phyloP scores from a whole-genome alignment of 2,113 vertebrate genomes.

The Xenus cinereus region DNA sequence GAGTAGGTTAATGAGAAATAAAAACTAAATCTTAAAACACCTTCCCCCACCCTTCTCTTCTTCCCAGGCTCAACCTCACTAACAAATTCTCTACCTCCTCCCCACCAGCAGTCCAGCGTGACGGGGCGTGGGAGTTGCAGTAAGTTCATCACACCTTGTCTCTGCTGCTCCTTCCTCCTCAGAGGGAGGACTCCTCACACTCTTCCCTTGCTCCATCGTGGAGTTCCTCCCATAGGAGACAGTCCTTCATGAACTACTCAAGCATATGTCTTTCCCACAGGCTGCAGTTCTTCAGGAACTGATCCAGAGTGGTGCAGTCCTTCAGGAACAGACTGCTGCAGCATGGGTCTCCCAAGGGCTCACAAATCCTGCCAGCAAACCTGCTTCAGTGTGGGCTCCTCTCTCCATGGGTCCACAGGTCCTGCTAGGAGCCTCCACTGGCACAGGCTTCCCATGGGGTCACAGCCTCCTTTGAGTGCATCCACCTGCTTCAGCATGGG shows the following conservation, averaged over 20 bases:
- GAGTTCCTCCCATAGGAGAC: accelerated
- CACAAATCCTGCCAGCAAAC: too few species aligned
- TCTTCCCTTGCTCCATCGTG: not conserved
- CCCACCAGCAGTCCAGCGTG: accelerated
- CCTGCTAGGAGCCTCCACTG: accelerated
- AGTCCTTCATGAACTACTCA: not conserved
- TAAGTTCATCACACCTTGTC: too few species aligned
- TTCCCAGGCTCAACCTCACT: not conserved
- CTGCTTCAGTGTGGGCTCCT: too few species aligned
- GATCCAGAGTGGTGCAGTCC: not conserved
- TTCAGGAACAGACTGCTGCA: too few species aligned
- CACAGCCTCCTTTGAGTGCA: not conserved
- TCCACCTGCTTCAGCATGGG: too few species aligned
- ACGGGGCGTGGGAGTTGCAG: too few species aligned
- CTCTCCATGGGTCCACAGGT: not conserved
- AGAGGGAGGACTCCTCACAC: too few species aligned
- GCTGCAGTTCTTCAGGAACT: not conserved
- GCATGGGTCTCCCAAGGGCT: too few species aligned
- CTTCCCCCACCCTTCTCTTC: not conserved
- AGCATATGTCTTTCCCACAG: not conserved
- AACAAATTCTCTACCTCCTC: not conserved
- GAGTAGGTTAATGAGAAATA: not conserved
- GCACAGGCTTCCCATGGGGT: not conserved
- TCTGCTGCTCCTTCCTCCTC: too few species aligned
- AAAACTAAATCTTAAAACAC: not conserved